phyloP scores from a whole-genome alignment of 2,888 invertebrate species.

The Heliconius ethilla region DNA sequence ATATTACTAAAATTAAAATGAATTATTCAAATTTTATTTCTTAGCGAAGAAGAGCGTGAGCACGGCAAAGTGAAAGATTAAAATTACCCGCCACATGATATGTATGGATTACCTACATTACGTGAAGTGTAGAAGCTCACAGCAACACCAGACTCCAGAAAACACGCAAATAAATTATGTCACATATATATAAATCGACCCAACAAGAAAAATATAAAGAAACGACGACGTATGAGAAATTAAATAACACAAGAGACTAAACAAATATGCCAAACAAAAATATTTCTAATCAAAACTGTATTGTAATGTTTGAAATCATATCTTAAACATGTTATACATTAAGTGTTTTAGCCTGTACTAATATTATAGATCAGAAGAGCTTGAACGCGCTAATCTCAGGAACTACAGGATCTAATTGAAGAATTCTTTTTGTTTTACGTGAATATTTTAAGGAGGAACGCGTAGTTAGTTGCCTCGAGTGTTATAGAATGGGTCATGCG shows the following conservation, averaged over 20 bases:
- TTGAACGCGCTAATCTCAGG: background rate
- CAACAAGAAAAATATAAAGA: background rate
- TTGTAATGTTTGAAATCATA: background rate
- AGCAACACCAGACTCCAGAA: background rate
- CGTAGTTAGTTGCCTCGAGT: too few relatives aligned
- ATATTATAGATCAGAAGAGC: background rate
- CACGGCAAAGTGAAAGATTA: background rate
- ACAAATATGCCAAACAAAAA: slow-evolving; percentile 2
- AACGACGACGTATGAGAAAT: background rate
- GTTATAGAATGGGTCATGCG: too few relatives aligned
- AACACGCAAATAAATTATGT: background rate
- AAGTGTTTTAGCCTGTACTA: background rate
- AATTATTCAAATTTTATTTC: background rate
- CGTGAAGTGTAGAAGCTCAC: background rate
- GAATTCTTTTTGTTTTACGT: background rate
- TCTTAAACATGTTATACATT: background rate
- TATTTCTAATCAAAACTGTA: background rate
- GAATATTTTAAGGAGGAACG: background rate
- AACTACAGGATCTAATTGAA: background rate
- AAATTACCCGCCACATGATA: background rate
- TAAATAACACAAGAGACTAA: background rate
- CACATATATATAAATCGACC: background rate
- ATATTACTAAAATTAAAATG: background rate
- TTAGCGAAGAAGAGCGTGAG: slow-evolving; percentile 8
- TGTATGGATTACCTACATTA: background rate